Conservation (phyloP, 2,113 vertebrate species). For the Ia io region DNA sequence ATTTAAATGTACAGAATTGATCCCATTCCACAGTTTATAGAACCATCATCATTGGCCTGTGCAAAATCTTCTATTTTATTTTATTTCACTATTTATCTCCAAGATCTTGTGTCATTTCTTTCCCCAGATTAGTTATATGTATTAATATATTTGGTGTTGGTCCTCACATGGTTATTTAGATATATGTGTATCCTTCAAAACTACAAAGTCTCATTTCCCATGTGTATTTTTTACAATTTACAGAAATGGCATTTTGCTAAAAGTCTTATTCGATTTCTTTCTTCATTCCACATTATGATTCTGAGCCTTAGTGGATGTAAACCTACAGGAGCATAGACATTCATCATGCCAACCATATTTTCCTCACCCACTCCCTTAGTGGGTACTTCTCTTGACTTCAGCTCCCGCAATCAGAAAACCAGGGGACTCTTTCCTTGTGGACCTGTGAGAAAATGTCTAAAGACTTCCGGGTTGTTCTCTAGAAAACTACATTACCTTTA, state of each 20-base stretch:
- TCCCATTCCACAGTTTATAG: not conserved
- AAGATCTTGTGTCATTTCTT: not conserved
- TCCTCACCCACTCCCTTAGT: not conserved
- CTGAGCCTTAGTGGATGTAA: no score
- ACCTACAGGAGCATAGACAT: not conserved
- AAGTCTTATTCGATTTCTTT: not conserved
- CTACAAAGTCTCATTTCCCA: not conserved
- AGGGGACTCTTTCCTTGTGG: not conserved
- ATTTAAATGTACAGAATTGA: not conserved
- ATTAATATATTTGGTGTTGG: not conserved
- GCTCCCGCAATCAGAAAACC: not conserved
- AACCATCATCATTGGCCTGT: not conserved
- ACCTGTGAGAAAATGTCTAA: not conserved
- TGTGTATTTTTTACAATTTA: not conserved
- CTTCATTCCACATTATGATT: not conserved
- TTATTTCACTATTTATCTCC: not conserved
- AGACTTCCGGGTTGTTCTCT: not conserved
- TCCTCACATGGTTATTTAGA: not conserved
- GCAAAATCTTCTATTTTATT: not conserved
- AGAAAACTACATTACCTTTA: not conserved
- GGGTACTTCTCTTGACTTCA: not conserved
- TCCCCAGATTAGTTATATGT: not conserved
- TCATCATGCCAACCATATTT: not conserved
- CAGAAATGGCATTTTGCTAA: not conserved
- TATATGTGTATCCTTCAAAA: not conserved